phyloP scores from a whole-genome alignment of 2,113 vertebrate species.

The Cynocephalus volans region DNA sequence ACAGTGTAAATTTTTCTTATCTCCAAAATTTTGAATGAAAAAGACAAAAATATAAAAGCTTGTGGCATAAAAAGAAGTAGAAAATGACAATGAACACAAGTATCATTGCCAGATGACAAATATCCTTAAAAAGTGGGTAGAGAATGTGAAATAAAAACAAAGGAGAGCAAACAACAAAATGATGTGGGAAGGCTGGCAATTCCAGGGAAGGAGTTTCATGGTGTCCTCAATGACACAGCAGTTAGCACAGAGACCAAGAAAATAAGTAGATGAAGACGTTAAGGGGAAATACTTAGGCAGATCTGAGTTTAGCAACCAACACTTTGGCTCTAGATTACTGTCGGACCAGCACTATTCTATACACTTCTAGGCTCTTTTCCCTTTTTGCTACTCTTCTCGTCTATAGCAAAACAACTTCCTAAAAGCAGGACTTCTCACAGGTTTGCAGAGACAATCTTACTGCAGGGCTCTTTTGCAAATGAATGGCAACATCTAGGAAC shows the following conservation, averaged over 20 bases:
- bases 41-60: not conserved
- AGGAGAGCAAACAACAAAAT: not conserved
- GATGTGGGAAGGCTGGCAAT: not conserved
- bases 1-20: not conserved
- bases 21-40: constrained; percentile 22
- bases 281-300: not conserved
- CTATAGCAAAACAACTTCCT: not conserved
- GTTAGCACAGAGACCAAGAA: not conserved
- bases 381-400: not conserved
- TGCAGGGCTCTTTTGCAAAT: not conserved
- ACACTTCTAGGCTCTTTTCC: not conserved
- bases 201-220: not conserved
- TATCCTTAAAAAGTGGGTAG: not conserved
- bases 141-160: not conserved
- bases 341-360: fast-evolving
- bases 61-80: not conserved
- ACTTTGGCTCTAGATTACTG: not conserved
- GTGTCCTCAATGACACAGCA: not conserved
- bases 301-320: not conserved
- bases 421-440: not conserved
- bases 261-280: not conserved
- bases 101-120: not conserved
- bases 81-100: not conserved
- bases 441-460: not conserved
- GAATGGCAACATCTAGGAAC: constrained; percentile 20